Evolutionary conservation across 2,888 invertebrate genomes (phyloP), one percentile per base, ranked within the genome.

Genomic region (Ctenicera cuprea): DNA sequence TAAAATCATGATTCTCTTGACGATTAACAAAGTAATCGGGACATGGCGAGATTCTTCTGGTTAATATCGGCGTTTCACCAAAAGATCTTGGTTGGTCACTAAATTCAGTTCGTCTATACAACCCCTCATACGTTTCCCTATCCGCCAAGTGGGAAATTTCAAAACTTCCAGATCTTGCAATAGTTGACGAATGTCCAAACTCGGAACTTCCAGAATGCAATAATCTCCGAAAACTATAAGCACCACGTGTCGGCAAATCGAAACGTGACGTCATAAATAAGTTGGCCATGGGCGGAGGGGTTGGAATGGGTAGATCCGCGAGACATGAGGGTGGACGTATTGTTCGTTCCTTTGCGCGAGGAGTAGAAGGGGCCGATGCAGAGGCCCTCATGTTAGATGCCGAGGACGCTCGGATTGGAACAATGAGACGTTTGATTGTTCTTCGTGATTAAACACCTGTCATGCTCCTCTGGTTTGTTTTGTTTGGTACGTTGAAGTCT

Each of bases 201-300:
- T 71, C 70, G 16, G 81, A 79, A 71, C 82, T 82, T 67, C 83
- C 81, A 11, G 85, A 84, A 74, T 84, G 84, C 54, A 85, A 77
- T 43, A 86, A 82, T 41, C 85, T 78, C 14, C 86, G 79, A 74
- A 85, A 84, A 3, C 84, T 83, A 63, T 81, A 83, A n/a, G 82
- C 82, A 38, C 82, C 83, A 71, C 84, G 78, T 20, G 84, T 82
- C 30, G 83, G 82, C 66, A 84, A 79, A 76, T 85, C 85, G 62
- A 86, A 84, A 26, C 85, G 81, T 50, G 86, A 86, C 12, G 85
- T 85, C 82, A 84, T 80, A 81, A 85, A 84, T 62, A 87, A 84
- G 73, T 87, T 86, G 37, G 85, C 85, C 87, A 87, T 87, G 16
- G 87, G 87, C 33, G 87, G 87, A 20, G 87, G 87, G 14, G 87